Percentiles rank a stretch among this genome's conserved stretches.
Evolutionary conservation across 2,888 invertebrate genomes (phyloP).

Genomic region (Crioceris asparagi): DNA sequence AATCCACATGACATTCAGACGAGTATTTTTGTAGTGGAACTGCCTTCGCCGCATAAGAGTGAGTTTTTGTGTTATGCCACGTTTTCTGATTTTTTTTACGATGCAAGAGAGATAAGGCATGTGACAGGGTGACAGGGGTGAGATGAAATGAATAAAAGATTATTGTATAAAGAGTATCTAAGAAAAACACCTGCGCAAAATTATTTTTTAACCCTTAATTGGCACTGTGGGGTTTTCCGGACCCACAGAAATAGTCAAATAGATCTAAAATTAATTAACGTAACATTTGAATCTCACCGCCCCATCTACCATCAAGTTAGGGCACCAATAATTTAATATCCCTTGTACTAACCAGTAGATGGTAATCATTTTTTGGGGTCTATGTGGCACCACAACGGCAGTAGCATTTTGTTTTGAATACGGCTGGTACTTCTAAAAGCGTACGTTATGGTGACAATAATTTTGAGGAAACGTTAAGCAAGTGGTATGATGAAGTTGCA

Average conservation of each 20-base stretch:
- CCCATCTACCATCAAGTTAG: neutral
- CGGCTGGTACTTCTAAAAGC: neutral
- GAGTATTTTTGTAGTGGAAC: too few species aligned
- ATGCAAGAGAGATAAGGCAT: too few species aligned
- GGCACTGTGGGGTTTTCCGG: neutral
- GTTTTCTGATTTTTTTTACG: too few species aligned
- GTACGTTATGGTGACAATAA: neutral
- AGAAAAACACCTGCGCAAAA: too few species aligned
- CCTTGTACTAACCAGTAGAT: neutral
- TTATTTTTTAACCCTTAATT: neutral
- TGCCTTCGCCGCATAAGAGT: too few species aligned
- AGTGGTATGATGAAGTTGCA: slow-evolving; percentile 4
- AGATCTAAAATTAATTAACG: neutral
- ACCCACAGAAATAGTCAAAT: neutral
- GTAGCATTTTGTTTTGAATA: neutral
- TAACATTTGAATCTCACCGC: neutral
- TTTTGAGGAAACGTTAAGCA: neutral
- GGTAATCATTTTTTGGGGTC: neutral
- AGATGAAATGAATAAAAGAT: too few species aligned
- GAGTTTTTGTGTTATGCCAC: too few species aligned
- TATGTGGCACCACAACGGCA: neutral
- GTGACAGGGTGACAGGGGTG: too few species aligned
- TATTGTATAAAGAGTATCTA: too few species aligned
- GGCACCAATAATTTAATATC: neutral
- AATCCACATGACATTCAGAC: too few species aligned